phyloP scores from a whole-genome alignment of 2,797 vertebrate species.

The Fistularia commersonii region DNA sequence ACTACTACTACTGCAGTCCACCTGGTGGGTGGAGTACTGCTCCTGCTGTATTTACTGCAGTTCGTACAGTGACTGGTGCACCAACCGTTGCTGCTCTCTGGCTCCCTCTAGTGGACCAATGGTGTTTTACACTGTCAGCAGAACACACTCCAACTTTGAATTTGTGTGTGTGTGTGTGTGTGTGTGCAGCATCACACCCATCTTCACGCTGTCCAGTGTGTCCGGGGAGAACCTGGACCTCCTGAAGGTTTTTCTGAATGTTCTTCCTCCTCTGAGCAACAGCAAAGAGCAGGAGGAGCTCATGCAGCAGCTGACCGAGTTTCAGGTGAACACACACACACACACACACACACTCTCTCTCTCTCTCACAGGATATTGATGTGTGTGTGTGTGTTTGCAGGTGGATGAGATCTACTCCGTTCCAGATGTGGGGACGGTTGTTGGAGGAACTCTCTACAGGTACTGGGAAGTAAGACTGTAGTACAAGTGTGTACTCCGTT shows the following conservation, averaged over 20 bases:
- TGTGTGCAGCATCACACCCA: slow-evolving; percentile 76
- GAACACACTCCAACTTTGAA: no score
- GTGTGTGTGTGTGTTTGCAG: slow-evolving; percentile 59
- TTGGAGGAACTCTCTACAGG: slow-evolving; percentile 97
- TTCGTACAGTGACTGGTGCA: no score
- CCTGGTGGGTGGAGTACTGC: no score
- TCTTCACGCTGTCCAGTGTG: slow-evolving; percentile 95
- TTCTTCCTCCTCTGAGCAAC: slow-evolving; percentile 96
- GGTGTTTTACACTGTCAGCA: no score
- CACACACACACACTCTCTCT: background rate
- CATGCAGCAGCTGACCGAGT: slow-evolving; percentile 97
- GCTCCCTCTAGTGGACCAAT: no score
- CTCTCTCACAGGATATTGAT: background rate
- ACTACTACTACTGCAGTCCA: no score
- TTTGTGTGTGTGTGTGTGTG: background rate
- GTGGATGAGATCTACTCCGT: slow-evolving; percentile 99
- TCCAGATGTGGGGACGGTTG: slow-evolving; percentile 97
- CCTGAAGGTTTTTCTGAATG: slow-evolving; percentile 96
- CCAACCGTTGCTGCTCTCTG: no score
- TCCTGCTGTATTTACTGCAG: no score
- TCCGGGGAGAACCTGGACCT: slow-evolving; percentile 93
- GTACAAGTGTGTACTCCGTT: no score
- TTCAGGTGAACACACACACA: slow-evolving; percentile 78
- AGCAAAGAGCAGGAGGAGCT: slow-evolving; percentile 97
- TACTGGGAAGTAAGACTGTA: slow-evolving; percentile 34